Base-by-base conservation (phyloP, 2,113 vertebrate genomes). In the Lycaon pictus region DNA sequence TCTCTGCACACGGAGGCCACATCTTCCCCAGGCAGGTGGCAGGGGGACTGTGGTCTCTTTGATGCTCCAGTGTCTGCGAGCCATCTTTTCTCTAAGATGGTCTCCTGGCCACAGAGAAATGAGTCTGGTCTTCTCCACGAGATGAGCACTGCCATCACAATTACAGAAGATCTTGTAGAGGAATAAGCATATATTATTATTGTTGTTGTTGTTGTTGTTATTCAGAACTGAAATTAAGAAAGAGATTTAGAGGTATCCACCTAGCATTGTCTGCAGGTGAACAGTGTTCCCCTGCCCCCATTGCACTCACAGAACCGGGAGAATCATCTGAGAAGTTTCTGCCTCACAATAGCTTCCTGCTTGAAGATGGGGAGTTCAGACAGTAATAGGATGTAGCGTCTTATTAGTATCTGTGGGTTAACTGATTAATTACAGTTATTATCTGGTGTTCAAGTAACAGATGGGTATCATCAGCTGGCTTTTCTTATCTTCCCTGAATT, bases 111-210 rank as follows among this genome's bases (percentile, higher is more conserved):
- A 79, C 51, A 11, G 48, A n/a, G 29, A 32, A 11, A 5, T 4
- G 51, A 3, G 51, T 19, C 27, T 9, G 9, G 76, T 11, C 67
- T 32, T 55, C 48, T 11, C 76, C 51, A 32, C 16, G 11, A 11
- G 32, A 19, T n/a, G 29, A 19, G 48, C 0, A 0, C 0, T 5
- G 0, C 7, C 0, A 3, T 51, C 13, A 11, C 1, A 7, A 4
- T 37, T 71, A 11, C 43, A 29, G 1, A 15, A 51, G 23, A 16
- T 32, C 3, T 7, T 32, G 9, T 1, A 43, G 32, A n/a, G 23
- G 23, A 43, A 13, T 3, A 5, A 20, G 43, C 80, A 17, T 5
- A 1, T 1, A 35, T 69, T 13, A 4, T 65, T 55, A 55, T 55
- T 55, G 15, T 16, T 55, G 15, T 32, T 27, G 37, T 37, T 29